Percentiles rank a stretch among this genome's conserved stretches.
phyloP scores from a whole-genome alignment of 1,140 invertebrate genomes.

The Megathymus violae region DNA sequence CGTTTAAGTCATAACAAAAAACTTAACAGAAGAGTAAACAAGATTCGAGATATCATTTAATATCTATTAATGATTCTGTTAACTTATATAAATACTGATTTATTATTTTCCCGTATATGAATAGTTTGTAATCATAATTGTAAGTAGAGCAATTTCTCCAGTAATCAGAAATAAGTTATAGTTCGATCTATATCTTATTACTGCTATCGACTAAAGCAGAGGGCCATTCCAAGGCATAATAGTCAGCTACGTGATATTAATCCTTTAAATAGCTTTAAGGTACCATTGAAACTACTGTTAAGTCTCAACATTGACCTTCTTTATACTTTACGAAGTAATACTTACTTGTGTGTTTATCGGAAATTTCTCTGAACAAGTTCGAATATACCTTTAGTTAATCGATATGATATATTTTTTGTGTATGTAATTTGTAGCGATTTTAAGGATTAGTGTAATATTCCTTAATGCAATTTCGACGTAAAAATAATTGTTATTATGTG shows the following conservation, averaged over 20 bases:
- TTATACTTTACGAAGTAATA: not conserved
- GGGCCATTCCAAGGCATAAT: constrained; percentile 6
- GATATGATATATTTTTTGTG: too few relatives aligned
- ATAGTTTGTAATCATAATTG: constrained; percentile 18
- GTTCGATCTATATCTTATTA: constrained; percentile 17
- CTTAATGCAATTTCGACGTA: too few relatives aligned
- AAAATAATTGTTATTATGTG: too few relatives aligned
- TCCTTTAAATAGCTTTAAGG: constrained; percentile 20
- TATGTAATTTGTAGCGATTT: too few relatives aligned
- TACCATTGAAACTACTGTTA: not conserved
- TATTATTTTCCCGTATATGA: not conserved
- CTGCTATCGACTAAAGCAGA: constrained; percentile 11
- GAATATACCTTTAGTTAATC: too few relatives aligned
- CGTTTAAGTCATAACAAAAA: too few relatives aligned
- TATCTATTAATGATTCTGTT: too few relatives aligned
- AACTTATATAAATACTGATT: too few relatives aligned
- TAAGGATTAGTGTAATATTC: too few relatives aligned
- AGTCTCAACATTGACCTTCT: not conserved
- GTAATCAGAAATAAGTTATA: constrained; percentile 27
- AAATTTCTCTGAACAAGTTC: not conserved
- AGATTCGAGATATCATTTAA: too few relatives aligned
- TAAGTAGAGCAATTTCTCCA: constrained; percentile 17
- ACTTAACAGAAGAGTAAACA: too few relatives aligned
- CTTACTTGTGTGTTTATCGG: not conserved
- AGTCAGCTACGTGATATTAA: constrained; percentile 47